phyloP scores from a whole-genome alignment of 2,113 vertebrate species.

The Phodopus roborovskii region DNA sequence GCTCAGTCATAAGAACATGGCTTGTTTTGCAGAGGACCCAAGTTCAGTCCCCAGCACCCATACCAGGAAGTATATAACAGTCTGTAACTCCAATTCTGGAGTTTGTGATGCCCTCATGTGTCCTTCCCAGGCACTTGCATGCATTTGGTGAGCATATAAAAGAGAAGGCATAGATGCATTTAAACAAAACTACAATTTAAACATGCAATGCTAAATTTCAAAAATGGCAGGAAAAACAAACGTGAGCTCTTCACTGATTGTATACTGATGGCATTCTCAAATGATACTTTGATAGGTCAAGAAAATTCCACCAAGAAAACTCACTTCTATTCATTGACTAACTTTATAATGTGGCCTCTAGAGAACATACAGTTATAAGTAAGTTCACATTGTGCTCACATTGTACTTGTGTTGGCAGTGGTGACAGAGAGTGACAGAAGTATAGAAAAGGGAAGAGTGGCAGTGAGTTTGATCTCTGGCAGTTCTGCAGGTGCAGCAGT shows the following conservation, averaged over 20 bases:
- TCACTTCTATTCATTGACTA: neutral
- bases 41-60: too few species aligned
- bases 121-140: too few species aligned
- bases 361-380: neutral
- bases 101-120: neutral
- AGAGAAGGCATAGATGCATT: neutral
- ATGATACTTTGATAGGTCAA: neutral
- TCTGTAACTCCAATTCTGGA: neutral
- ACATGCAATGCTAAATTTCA: neutral
- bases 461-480: neutral
- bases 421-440: neutral
- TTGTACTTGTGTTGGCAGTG: neutral
- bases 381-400: neutral
- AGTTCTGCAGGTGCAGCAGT: neutral
- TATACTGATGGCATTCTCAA: neutral
- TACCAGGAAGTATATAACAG: neutral
- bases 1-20: too few species aligned
- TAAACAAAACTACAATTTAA: neutral
- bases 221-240: neutral
- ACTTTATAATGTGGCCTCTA: neutral
- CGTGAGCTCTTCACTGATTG: neutral
- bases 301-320: neutral
- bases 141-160: neutral
- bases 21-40: neutral
- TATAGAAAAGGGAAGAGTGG: neutral